Base-by-base conservation (phyloP, 2,888 invertebrate species). In the Colostygia pectinataria region DNA sequence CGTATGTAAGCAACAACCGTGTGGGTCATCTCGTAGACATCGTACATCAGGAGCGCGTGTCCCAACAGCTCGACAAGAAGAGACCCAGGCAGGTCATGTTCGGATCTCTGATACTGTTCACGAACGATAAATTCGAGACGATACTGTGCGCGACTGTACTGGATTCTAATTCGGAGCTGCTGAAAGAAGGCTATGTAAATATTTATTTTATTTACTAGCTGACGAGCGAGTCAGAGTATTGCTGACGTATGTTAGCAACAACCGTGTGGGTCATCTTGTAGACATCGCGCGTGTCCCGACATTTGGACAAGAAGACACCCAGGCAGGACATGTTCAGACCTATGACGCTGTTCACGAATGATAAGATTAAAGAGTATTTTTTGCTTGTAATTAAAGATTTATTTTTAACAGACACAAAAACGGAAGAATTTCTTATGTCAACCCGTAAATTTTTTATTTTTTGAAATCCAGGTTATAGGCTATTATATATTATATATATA, bases 51-150 rank as follows among this genome's bases (percentile, higher is more conserved):
- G 78, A 85, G 5, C 72, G 88, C 1, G 24, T 56, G 0, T 59
- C 55, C 3, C 57, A 59, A 1, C 10, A 52, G 1, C 53, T 77
- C 0, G 76, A 71, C 29, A 74, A 65, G 40, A 79, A 75, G 53
- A 65, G 69, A 0, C 60, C 65, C 44, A 78, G 93, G 62, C 83
- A 93, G 49, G 91, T 95, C 14, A 92, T 95, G 84, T 93, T 84
- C 68, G 96, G 96, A 0, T 93, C 95, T 0, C 79, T 97, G 10
- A 73, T 97, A 0, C 92, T 95, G 46, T 93, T 97, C 36, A 94
- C 95, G 0, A 81, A 80, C 18, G 92, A 95, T 68, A 86, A 93
- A 45, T 97, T 97, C 75, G 77, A 92, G 20, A 92, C 92, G 2
- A 83, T 95, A 24, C 76, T 94, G 50, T 92, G 96, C 66, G 96